These are phyloP conservation scores for Entelurus aequoreus DNA, from an alignment of 2,113 vertebrate genomes.

Conservation along the genomic window DNA sequence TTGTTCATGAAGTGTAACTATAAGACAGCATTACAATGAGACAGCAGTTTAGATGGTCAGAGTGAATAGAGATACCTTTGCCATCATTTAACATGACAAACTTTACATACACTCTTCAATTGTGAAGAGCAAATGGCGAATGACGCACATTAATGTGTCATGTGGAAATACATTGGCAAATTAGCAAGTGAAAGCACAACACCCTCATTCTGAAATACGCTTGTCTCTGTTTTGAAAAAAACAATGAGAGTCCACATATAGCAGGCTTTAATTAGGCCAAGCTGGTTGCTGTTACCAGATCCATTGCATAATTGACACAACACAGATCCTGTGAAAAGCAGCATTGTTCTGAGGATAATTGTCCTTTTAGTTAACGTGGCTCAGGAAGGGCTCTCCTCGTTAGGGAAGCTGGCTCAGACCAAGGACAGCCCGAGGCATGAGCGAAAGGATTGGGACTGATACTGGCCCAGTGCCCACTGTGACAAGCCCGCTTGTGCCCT, in stretches of 20 bases:
- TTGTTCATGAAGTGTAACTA: neutral
- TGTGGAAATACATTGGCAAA: conserved; percentile 21
- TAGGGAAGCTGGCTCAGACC: conserved; percentile 70
- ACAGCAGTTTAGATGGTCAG: conserved; percentile 2
- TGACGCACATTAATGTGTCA: conserved; percentile 1
- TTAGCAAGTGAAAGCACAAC: conserved; percentile 26
- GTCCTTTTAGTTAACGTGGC: conserved; percentile 80
- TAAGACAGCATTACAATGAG: neutral
- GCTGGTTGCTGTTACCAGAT: conserved; percentile 78
- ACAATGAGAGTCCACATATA: conserved; percentile 76
- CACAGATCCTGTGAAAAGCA: conserved; percentile 77
- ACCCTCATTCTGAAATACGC: conserved; percentile 34
- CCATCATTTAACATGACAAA: too few relatives aligned
- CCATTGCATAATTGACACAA: conserved; percentile 78
- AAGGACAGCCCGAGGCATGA: conserved; percentile 70
- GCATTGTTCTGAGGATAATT: conserved; percentile 82
- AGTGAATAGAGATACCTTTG: neutral
- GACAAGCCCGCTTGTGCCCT: conserved; percentile 77
- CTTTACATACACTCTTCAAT: neutral
- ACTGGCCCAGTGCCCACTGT: conserved; percentile 74
- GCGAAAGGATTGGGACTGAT: conserved; percentile 59
- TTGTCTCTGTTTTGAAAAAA: conserved; percentile 68
- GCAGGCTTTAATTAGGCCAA: conserved; percentile 78
- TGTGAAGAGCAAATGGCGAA: conserved; percentile 9
- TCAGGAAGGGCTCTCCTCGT: conserved; percentile 73